Base-by-base conservation (phyloP, 2,797 vertebrate species). In the Premnoplex brunnescens region DNA sequence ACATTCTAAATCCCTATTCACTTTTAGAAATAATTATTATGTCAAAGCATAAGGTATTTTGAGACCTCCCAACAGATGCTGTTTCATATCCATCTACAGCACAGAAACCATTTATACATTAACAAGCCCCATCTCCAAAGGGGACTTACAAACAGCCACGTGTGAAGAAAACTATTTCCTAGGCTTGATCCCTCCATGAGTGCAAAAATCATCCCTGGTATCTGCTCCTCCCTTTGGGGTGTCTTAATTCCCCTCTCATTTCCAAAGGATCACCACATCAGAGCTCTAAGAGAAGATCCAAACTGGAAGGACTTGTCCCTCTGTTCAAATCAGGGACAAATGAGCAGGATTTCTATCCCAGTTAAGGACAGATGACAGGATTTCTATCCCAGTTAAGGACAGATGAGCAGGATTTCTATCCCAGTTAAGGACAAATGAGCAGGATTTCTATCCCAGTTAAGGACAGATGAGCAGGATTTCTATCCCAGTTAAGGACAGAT, bases 101-200 rank as follows among this genome's bases (percentile, higher is more conserved):
- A 46, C 68, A 36, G 85, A 34, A 88, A 60, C 86, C 86, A 94
- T 93, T 79, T 8, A 91, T 84, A 87, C 95, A 96, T 92, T 93
- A 89, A 93, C 63, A 89, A 93, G 52, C 8, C 4, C 8, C 1
- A 2, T 71, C 89, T 94, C 93, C 56, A 68, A 78, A 80, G 81
- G 68, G 75, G 89, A 91, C 90, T 89, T 54, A 60, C 1, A 27
- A 92, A 89, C 64, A 88, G 68, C 78, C 81, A 17, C 17, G 79
- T 91, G 95, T 93, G 92, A 94, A 89, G 81, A 75, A 91, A 92
- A 91, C 93, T 62, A 92, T 95, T 94, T 96, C 82, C 81, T 72
- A 41, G 81, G 75, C 48, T 92, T 91, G 78, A 96, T 94, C 72
- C 85, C 81, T 93, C 84, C 80, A 89, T 66, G 92, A 83, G 89